A percentile compares a stretch with the other conserved stretches of the same genome.
Evolutionary conservation across 1,140 invertebrate species (phyloP).

Genomic region (Hyphantria cunea): DNA sequence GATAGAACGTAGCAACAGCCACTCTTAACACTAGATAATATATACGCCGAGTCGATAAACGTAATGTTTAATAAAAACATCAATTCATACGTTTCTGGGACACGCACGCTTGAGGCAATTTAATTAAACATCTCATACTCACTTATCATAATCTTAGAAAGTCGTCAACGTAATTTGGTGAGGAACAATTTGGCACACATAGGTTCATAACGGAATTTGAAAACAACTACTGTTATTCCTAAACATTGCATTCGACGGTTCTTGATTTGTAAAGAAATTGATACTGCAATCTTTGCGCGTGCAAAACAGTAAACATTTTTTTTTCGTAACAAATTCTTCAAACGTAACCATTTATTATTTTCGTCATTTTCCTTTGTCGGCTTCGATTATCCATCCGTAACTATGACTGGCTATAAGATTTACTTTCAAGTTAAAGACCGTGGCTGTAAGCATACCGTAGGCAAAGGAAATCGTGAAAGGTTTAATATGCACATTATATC

Average conservation of each 20-base stretch:
- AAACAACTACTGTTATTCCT: constrained; percentile 10
- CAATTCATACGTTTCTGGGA: constrained; percentile 39
- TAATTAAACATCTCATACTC: constrained; percentile 44
- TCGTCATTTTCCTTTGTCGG: too few relatives aligned
- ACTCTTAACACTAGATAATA: too few relatives aligned
- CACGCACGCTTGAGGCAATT: constrained; percentile 43
- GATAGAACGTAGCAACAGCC: too few relatives aligned
- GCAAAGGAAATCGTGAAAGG: too few relatives aligned
- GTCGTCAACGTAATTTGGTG: constrained; percentile 27
- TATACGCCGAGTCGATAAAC: constrained; percentile 36
- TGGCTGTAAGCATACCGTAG: too few relatives aligned
- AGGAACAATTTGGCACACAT: constrained; percentile 27
- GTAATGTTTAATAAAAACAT: constrained; percentile 19
- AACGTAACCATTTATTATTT: too few relatives aligned
- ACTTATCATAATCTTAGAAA: constrained; percentile 37
- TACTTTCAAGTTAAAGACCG: too few relatives aligned
- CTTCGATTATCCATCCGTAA: too few relatives aligned
- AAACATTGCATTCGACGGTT: constrained; percentile 1
- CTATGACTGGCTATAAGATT: too few relatives aligned
- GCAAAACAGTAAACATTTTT: neutral
- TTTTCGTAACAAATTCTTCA: neutral
- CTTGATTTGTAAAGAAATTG: neutral
- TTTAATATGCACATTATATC: too few relatives aligned
- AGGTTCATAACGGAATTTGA: constrained; percentile 1
- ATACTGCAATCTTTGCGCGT: too few relatives aligned